Evolutionary conservation across 2,113 vertebrate genomes (phyloP).

Genomic region (Mormoops blainvillei): DNA sequence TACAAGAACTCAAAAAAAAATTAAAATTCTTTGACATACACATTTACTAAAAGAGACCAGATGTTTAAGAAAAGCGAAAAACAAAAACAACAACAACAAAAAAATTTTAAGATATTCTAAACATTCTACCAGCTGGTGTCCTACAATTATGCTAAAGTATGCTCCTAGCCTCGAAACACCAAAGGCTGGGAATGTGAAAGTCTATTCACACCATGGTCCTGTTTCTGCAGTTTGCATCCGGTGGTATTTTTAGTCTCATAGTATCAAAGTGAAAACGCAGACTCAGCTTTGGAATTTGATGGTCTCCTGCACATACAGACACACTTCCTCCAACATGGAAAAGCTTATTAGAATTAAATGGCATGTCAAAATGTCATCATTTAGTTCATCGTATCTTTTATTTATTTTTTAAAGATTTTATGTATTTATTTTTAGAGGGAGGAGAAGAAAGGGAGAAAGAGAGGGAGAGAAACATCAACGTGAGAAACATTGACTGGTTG

Average conservation of each 20-base stretch:
- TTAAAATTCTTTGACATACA: constrained; percentile 39
- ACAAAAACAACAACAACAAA: too few relatives aligned
- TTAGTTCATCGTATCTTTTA: not conserved
- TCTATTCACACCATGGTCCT: constrained; percentile 22
- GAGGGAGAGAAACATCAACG: too few relatives aligned
- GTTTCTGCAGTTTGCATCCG: constrained; percentile 57
- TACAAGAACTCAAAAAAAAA: constrained; percentile 56
- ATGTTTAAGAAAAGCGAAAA: constrained; percentile 57
- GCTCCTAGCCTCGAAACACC: not conserved
- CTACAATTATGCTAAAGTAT: constrained; percentile 58
- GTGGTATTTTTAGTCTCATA: constrained; percentile 37
- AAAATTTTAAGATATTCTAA: constrained; percentile 59
- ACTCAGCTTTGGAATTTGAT: constrained; percentile 19
- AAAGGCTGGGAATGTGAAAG: not conserved
- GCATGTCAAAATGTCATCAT: not conserved
- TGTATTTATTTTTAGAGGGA: too few relatives aligned
- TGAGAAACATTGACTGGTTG: too few relatives aligned
- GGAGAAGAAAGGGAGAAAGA: too few relatives aligned
- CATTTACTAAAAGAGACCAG: constrained; percentile 47
- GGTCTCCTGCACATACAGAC: not conserved
- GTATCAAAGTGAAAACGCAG: constrained; percentile 38
- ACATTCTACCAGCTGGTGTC: constrained; percentile 59
- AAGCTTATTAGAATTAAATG: not conserved
- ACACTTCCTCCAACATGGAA: not conserved
- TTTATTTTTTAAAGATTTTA: too few relatives aligned